Evolutionary conservation across 2,797 vertebrate species (phyloP).

Genomic region (Pseudopleuronectes americanus): DNA sequence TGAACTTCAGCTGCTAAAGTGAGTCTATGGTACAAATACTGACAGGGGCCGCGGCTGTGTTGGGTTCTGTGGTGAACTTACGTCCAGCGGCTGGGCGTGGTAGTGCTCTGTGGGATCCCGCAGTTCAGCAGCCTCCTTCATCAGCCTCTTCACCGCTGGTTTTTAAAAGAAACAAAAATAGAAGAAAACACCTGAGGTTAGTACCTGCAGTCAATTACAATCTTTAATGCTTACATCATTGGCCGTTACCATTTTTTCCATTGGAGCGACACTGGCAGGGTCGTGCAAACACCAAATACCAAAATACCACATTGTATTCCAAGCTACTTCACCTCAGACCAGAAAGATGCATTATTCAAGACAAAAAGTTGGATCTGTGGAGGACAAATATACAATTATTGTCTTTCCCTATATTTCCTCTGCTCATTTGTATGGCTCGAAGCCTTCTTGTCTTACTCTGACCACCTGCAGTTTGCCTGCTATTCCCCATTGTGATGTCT

Average conservation of each 20-base stretch:
- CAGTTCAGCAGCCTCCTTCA: conserved; percentile 97
- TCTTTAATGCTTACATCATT: background rate
- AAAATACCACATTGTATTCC: background rate
- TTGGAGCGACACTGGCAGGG: background rate
- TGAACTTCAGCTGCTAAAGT: background rate
- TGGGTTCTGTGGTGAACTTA: conserved; percentile 70
- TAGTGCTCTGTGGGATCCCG: conserved; percentile 98
- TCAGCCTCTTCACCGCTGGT: conserved; percentile 95
- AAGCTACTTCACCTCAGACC: background rate
- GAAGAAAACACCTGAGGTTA: conserved; percentile 22
- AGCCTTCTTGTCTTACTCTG: background rate
- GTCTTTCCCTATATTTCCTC: background rate
- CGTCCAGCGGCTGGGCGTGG: conserved; percentile 98
- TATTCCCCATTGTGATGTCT: background rate
- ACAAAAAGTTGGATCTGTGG: background rate
- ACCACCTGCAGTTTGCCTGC: background rate
- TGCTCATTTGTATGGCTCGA: background rate
- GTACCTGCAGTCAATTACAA: background rate
- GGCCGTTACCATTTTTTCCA: background rate
- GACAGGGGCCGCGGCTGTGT: background rate
- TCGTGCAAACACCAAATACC: too few relatives aligned
- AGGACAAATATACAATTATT: conserved; percentile 3
- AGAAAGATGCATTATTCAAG: background rate
- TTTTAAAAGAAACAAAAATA: conserved; percentile 28
- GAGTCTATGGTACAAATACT: background rate